Percentiles rank a stretch among this genome's conserved stretches.
Evolutionary conservation across 2,888 invertebrate species (phyloP).

Genomic region (Dryobotodes eremita): DNA sequence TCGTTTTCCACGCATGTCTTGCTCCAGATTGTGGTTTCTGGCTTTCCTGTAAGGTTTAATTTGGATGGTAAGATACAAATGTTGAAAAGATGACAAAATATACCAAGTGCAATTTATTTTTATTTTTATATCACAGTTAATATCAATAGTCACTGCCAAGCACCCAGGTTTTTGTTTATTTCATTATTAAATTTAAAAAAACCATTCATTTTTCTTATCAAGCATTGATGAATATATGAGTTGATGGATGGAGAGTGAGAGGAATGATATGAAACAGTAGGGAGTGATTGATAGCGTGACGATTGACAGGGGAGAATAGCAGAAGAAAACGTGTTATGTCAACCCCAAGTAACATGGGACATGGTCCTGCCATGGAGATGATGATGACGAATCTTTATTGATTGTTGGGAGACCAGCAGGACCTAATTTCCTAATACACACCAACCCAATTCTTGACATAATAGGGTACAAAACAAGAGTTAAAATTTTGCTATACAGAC

Average conservation of each 20-base stretch:
- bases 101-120: background rate
- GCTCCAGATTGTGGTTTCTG: slow-evolving; percentile 82
- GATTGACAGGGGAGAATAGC: background rate
- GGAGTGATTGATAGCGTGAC: background rate
- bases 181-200: background rate
- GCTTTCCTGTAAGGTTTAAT: slow-evolving; percentile 65
- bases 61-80: background rate
- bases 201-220: background rate
- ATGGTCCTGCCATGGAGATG: background rate
- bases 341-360: background rate
- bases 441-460: too few relatives aligned
- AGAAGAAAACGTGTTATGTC: background rate
- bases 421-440: background rate
- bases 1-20: slow-evolving; percentile 78
- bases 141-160: too few relatives aligned
- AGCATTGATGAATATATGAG: background rate
- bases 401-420: background rate
- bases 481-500: slow-evolving; percentile 64
- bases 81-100: background rate
- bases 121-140: background rate
- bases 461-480: background rate
- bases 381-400: background rate
- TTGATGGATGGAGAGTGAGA: background rate
- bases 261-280: background rate
- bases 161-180: background rate